These are phyloP conservation scores for Acanthochromis polyacanthus DNA, from an alignment of 2,113 vertebrate genomes.

Conservation along the genomic window DNA sequence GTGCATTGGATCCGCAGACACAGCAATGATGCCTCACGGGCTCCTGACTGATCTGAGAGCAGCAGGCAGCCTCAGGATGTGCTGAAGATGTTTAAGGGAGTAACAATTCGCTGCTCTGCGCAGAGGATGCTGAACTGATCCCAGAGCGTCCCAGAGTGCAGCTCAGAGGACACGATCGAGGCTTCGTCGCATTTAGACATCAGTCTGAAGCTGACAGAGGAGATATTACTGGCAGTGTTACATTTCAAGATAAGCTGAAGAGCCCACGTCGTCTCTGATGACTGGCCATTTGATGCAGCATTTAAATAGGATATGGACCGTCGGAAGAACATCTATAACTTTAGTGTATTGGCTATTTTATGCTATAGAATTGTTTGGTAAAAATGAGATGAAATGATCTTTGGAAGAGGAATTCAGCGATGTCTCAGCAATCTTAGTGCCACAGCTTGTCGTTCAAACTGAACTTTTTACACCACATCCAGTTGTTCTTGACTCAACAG, in stretches of 20 bases:
- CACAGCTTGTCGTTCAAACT: constrained; percentile 23
- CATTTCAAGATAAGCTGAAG: constrained; percentile 51
- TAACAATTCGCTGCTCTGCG: constrained; percentile 32
- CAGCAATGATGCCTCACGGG: constrained; percentile 38
- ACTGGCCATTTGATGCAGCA: constrained; percentile 36
- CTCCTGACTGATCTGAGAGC: constrained; percentile 61
- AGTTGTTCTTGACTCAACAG: constrained; percentile 26
- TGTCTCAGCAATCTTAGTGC: constrained; percentile 5
- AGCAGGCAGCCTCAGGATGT: constrained; percentile 63
- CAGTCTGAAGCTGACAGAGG: constrained; percentile 40
- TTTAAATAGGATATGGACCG: constrained; percentile 28
- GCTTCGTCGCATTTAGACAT: constrained; percentile 40
- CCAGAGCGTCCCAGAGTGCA: constrained; percentile 13
- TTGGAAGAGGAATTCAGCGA: constrained; percentile 19
- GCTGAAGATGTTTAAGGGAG: constrained; percentile 52
- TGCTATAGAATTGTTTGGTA: constrained; percentile 27
- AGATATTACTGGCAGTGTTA: constrained; percentile 25
- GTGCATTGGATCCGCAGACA: constrained; percentile 56
- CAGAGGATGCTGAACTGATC: constrained; percentile 54
- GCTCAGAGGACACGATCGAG: constrained; percentile 36
- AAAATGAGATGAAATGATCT: constrained; percentile 32
- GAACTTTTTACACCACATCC: constrained; percentile 34
- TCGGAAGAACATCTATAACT: constrained; percentile 26
- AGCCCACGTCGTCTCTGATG: constrained; percentile 15
- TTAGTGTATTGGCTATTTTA: constrained; percentile 28